Percentiles rank a stretch among this genome's conserved stretches.
These are phyloP conservation scores for Palythoa heliodiscus DNA, from an alignment of 92 coral and sea anemone species.

Conservation along the genomic window DNA sequence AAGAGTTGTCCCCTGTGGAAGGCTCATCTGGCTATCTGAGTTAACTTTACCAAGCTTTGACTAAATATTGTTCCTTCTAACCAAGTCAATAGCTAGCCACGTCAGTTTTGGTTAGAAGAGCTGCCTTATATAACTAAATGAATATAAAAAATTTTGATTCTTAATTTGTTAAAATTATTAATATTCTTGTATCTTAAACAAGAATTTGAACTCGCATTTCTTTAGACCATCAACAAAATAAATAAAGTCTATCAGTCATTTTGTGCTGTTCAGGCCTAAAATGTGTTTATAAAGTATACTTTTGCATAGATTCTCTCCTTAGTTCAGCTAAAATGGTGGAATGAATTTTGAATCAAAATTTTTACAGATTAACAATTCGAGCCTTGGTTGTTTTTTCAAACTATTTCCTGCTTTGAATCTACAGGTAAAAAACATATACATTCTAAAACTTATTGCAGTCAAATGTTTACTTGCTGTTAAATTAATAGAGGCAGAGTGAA, in stretches of 20 bases:
- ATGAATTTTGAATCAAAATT: slow-evolving; percentile 1
- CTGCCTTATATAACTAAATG: not conserved
- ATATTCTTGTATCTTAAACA: slow-evolving; percentile 1
- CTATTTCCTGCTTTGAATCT: slow-evolving; percentile 13
- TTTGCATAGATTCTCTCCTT: not conserved
- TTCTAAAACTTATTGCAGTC: not conserved
- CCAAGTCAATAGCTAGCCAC: slow-evolving; percentile 14
- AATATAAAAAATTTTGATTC: slow-evolving; percentile 8
- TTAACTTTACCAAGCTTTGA: slow-evolving; percentile 12
- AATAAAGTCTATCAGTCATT: not conserved
- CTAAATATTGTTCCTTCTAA: slow-evolving; percentile 15
- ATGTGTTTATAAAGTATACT: not conserved
- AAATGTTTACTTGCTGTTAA: slow-evolving; percentile 9
- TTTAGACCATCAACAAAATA: not conserved
- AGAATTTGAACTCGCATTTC: not conserved
- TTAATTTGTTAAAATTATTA: slow-evolving; percentile 12
- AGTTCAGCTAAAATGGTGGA: slow-evolving; percentile 13
- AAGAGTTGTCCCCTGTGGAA: slow-evolving; percentile 9
- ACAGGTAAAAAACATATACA: slow-evolving; percentile 9
- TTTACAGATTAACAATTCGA: slow-evolving; percentile 4
- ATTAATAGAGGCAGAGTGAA: slow-evolving; percentile 17
- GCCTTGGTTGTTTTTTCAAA: slow-evolving; percentile 12
- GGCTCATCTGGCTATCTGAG: not conserved
- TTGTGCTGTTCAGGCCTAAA: slow-evolving; percentile 2
- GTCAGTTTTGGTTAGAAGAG: slow-evolving; percentile 18